These are phyloP conservation scores for Oreortyx pictus DNA, from an alignment of 2,797 vertebrate genomes.

Conservation along the genomic window DNA sequence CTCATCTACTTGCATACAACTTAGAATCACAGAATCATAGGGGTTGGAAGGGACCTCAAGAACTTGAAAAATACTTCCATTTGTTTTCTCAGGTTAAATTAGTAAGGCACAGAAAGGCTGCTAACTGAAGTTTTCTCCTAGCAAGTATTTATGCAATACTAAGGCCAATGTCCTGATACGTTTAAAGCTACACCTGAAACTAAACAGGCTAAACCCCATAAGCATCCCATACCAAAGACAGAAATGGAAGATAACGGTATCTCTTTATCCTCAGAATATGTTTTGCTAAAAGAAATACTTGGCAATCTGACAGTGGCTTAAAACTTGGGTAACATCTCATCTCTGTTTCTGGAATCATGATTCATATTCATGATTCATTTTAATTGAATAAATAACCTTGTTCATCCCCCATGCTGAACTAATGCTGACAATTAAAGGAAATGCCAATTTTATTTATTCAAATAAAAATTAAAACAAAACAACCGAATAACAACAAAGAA, in stretches of 20 bases:
- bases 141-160: neutral
- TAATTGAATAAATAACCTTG: neutral
- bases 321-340: neutral
- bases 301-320: neutral
- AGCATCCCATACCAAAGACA: neutral
- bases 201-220: neutral
- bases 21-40: no score
- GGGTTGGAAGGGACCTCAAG: no score
- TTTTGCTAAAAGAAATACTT: neutral
- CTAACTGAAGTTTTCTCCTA: neutral
- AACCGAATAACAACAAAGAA: neutral
- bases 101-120: neutral
- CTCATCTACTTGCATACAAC: constrained; percentile 3
- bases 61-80: neutral
- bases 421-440: neutral
- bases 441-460: fast-evolving
- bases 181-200: neutral
- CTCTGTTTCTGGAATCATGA: neutral
- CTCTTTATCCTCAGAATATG: neutral
- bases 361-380: neutral
- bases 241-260: neutral
- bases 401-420: neutral
- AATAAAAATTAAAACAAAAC: neutral
- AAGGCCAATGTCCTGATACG: neutral
- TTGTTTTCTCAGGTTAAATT: neutral